Percentiles rank a stretch among this genome's conserved stretches.
These are phyloP conservation scores for Odontomachus brunneus DNA, from an alignment of 1,140 invertebrate species.

Conservation along the genomic window DNA sequence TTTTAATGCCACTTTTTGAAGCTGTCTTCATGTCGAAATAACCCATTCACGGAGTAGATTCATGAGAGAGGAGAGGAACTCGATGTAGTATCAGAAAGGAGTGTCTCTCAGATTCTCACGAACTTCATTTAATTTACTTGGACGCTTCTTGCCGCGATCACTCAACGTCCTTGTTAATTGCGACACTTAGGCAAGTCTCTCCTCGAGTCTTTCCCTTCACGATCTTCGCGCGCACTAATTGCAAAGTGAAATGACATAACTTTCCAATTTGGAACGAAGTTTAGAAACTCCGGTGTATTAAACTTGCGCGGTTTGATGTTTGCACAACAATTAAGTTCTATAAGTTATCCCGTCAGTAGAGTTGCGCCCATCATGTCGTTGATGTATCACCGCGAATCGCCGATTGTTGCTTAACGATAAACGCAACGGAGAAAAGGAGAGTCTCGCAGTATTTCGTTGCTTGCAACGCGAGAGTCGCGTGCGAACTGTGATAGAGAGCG, in stretches of 20 bases:
- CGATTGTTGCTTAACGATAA: background rate
- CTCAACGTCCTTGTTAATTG: background rate
- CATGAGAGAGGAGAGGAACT: background rate
- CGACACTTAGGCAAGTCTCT: background rate
- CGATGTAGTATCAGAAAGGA: background rate
- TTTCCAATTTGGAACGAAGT: background rate
- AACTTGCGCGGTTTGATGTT: no score
- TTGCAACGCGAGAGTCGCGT: slow-evolving; percentile 66
- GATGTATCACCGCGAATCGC: background rate
- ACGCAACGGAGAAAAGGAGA: background rate
- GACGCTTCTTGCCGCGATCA: background rate
- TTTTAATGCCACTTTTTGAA: background rate
- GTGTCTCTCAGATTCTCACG: background rate
- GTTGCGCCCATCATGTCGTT: background rate
- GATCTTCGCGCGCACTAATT: background rate
- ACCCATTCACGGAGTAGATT: background rate
- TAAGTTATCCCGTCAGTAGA: no score
- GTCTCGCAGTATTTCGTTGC: slow-evolving; percentile 1
- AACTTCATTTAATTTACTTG: background rate
- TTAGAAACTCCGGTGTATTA: no score
- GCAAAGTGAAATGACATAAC: background rate
- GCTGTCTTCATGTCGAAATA: background rate
- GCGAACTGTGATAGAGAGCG: slow-evolving; percentile 65
- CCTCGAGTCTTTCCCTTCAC: background rate
- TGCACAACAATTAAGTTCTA: no score